A percentile compares a stretch with the other conserved stretches of the same genome.
Evolutionary conservation across 2,113 vertebrate species (phyloP).

Genomic region (Chelonoidis abingdonii): DNA sequence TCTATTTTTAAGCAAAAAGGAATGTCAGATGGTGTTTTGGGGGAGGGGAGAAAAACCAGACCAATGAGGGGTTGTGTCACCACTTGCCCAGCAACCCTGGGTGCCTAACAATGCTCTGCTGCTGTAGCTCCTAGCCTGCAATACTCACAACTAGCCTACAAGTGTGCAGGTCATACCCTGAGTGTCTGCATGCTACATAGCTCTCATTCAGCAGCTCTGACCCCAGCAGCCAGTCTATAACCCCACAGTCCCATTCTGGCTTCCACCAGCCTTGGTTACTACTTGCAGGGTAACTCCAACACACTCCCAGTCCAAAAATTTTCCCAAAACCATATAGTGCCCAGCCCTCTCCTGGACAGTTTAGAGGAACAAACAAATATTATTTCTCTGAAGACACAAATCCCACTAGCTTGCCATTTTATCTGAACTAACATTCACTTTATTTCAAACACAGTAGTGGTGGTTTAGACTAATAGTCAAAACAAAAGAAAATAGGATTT

Average conservation of each 20-base stretch:
- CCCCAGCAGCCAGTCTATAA: neutral
- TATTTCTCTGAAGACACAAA: neutral
- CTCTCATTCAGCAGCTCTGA: neutral
- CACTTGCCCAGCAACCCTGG: neutral
- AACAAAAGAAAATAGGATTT: no score
- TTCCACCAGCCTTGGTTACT: neutral
- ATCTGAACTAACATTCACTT: no score
- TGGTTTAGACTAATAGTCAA: no score
- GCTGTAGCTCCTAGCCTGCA: neutral
- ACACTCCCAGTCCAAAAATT: no score
- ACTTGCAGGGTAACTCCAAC: neutral
- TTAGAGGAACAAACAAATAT: neutral
- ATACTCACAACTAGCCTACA: neutral
- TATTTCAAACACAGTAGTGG: no score
- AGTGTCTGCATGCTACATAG: neutral
- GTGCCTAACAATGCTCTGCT: neutral
- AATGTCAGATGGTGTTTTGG: neutral
- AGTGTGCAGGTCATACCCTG: neutral
- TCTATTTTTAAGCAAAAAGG: no score
- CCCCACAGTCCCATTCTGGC: neutral
- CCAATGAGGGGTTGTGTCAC: neutral
- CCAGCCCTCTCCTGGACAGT: neutral
- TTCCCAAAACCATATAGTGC: no score
- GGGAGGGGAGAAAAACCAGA: neutral
- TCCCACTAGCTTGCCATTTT: no score